A percentile compares a stretch with the other conserved stretches of the same genome.
phyloP scores from a whole-genome alignment of 2,113 vertebrate species.

The Labeo rohita region DNA sequence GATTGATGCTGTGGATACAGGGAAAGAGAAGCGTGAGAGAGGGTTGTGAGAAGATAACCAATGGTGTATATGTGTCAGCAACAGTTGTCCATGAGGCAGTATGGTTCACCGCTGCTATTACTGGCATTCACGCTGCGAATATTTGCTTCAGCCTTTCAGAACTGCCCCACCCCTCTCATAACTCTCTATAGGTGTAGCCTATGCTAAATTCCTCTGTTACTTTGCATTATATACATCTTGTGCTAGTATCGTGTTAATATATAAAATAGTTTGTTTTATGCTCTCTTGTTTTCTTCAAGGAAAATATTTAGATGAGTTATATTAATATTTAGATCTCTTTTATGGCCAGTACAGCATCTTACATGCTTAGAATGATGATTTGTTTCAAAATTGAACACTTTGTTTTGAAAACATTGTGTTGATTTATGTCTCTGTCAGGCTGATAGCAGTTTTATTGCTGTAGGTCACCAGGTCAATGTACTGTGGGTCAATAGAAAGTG shows the following conservation, averaged over 20 bases:
- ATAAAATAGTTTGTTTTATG: background rate
- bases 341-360: background rate
- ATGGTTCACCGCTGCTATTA: slow-evolving; percentile 4
- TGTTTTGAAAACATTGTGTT: background rate
- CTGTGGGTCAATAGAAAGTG: background rate
- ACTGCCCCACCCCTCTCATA: background rate
- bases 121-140: background rate
- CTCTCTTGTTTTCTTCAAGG: background rate
- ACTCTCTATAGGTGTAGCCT: background rate
- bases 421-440: background rate
- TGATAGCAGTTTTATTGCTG: background rate
- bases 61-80: background rate
- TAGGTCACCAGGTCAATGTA: background rate
- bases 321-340: background rate
- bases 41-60: background rate
- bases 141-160: background rate
- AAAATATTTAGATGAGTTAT: background rate
- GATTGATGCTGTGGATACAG: background rate
- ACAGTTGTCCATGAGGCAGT: background rate
- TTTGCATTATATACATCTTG: background rate
- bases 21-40: background rate
- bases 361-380: background rate
- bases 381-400: background rate
- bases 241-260: background rate
- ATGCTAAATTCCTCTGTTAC: background rate